Evolutionary conservation across 2,797 vertebrate species (phyloP).

Genomic region (Sebastes taczanowskii): DNA sequence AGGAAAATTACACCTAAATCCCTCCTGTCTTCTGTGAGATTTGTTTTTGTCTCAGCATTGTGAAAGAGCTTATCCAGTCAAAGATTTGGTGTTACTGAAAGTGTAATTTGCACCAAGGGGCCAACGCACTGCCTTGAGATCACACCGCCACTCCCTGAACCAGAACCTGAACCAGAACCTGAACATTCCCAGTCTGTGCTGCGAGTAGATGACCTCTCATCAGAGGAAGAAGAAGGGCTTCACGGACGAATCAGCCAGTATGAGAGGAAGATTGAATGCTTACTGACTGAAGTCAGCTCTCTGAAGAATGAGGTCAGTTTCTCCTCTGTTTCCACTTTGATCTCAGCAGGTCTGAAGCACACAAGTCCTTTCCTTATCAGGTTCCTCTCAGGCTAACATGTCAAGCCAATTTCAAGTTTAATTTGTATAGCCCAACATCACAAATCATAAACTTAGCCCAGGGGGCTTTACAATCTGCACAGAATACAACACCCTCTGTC

Average conservation of each 20-base stretch:
- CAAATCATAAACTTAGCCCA: too few relatives aligned
- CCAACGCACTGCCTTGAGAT: conserved; percentile 85
- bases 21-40: background rate
- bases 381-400: background rate
- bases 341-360: background rate
- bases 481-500: too few relatives aligned
- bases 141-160: conserved; percentile 74
- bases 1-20: background rate
- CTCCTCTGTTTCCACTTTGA: background rate
- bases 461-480: too few relatives aligned
- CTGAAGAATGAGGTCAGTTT: conserved; percentile 88
- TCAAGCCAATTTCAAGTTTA: too few relatives aligned
- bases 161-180: conserved; percentile 61
- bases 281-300: conserved; percentile 88
- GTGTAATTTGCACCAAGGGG: conserved; percentile 74
- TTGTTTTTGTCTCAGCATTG: background rate
- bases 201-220: conserved; percentile 87
- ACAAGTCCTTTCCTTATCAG: background rate
- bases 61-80: background rate
- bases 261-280: conserved; percentile 89
- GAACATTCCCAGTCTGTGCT: conserved; percentile 82
- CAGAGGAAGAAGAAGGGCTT: conserved; percentile 85
- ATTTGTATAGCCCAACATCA: too few relatives aligned
- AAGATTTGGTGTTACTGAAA: background rate
- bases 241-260: conserved; percentile 87